Base-by-base conservation (phyloP, 2,888 invertebrate genomes). In the Syrphus vitripennis region DNA sequence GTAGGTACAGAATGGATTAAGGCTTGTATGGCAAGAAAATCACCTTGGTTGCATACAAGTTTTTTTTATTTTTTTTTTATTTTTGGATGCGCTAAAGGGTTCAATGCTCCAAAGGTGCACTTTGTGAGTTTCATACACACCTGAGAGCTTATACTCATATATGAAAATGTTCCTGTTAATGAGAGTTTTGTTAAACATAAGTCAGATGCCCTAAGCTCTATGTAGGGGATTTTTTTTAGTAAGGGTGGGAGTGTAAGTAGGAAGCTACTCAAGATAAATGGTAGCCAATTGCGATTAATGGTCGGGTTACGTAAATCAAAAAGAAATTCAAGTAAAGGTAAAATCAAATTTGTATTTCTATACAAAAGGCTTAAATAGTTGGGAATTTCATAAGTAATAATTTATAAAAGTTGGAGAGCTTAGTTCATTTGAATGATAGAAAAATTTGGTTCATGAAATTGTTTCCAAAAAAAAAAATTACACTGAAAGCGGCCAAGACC, bases 71-170 rank as follows among this genome's bases (percentile, higher is more conserved):
- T 1, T 63, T 65, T 19, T 55, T 29, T 2, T 21, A 4, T 12
- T 19, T 7, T 21, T 29, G 14, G 67, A 67, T 67, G 50, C 34
- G 63, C 74, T 65, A n/a, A 29, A 21, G 75, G 63, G 83, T 83
- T 83, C 83, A 83, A 75, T 70, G 79, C 70, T 75, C 79, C 63
- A 79, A n/a, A 55, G 45, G 40, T 78, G 74, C 72, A 67, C 50
- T 67, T 50, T 53, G 48, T 70, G 61, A 59, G 31, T 40, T n/a
- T 69, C 34, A 37, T 63, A 7, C 34, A 37, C 55, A 7, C 19
- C 40, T 29, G 12, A 3, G 19, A 21, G 3, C 19, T 19, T 16
- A 29, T 6, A 10, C 7, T 6, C 42, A 16, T 42, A 42, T 48
- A 50, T 50, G 50, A 24, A 50, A 2, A 3, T 50, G 2, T 50